Evolutionary conservation across 2,888 invertebrate genomes (phyloP).

Genomic region (Melolontha melolontha): DNA sequence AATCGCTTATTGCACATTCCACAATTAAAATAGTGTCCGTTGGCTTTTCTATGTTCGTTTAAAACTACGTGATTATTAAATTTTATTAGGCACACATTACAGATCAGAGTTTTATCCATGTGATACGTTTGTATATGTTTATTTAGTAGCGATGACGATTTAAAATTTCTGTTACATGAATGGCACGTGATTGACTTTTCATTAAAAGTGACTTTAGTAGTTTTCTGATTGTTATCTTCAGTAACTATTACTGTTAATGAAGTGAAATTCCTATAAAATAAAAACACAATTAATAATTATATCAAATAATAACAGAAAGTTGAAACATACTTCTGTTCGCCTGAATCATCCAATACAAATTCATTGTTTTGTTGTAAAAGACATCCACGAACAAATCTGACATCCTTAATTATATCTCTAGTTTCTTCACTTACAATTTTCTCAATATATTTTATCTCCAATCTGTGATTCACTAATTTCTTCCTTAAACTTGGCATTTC

Average conservation of each 20-base stretch:
- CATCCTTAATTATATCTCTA: conserved; percentile 46
- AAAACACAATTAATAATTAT: conserved; percentile 5
- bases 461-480: conserved; percentile 52
- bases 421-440: conserved; percentile 44
- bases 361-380: conserved; percentile 46
- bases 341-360: conserved; percentile 1
- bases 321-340: conserved; percentile 13
- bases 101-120: conserved; percentile 43
- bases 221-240: conserved; percentile 64
- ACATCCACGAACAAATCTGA: conserved; percentile 51
- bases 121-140: conserved; percentile 49
- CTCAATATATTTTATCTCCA: conserved; percentile 53
- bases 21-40: conserved; percentile 55
- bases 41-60: conserved; percentile 24
- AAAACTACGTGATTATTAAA: conserved; percentile 9
- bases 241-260: conserved; percentile 66
- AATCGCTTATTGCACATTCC: conserved; percentile 65
- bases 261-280: conserved; percentile 61
- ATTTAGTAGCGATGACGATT: conserved; percentile 47
- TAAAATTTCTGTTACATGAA: conserved; percentile 51
- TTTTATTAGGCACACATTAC: conserved; percentile 32
- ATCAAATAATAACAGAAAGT: background rate
- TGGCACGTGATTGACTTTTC: conserved; percentile 46
- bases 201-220: conserved; percentile 64
- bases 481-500: conserved; percentile 57